phyloP scores from a whole-genome alignment of 2,113 vertebrate genomes.

The Saccopteryx leptura region DNA sequence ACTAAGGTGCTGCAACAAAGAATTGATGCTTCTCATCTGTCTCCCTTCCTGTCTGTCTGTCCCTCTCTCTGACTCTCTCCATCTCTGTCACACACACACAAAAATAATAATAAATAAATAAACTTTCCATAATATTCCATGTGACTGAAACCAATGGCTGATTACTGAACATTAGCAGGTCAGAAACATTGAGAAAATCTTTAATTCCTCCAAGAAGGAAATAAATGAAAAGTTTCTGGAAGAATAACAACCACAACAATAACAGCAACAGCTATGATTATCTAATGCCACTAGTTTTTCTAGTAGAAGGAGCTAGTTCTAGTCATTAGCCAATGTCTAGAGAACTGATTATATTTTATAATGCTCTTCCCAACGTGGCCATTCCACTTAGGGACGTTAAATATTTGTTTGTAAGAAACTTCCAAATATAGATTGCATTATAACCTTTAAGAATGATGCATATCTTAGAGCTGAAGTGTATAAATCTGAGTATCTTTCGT shows the following conservation, averaged over 20 bases:
- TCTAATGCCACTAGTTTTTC: neutral
- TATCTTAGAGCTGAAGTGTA: neutral
- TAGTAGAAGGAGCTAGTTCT: neutral
- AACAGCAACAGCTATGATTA: neutral
- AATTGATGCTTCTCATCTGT: no score
- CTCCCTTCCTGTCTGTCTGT: no score
- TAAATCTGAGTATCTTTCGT: neutral
- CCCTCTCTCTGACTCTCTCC: no score
- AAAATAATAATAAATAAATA: no score
- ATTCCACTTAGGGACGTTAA: neutral
- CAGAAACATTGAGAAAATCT: neutral
- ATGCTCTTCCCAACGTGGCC: neutral
- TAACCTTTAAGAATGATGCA: neutral
- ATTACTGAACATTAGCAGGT: neutral
- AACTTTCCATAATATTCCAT: neutral
- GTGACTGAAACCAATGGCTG: neutral
- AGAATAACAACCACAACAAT: neutral
- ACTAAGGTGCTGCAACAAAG: no score
- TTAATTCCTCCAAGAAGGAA: constrained; percentile 49
- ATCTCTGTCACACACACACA: no score
- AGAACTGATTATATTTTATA: neutral
- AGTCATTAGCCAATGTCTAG: neutral
- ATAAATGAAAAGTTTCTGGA: constrained; percentile 21
- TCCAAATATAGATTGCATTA: neutral
- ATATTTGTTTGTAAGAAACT: constrained; percentile 23